A percentile compares a stretch with the other conserved stretches of the same genome.
Evolutionary conservation across 2,888 invertebrate genomes (phyloP).

Genomic region (Leptinotarsa tumamoca): DNA sequence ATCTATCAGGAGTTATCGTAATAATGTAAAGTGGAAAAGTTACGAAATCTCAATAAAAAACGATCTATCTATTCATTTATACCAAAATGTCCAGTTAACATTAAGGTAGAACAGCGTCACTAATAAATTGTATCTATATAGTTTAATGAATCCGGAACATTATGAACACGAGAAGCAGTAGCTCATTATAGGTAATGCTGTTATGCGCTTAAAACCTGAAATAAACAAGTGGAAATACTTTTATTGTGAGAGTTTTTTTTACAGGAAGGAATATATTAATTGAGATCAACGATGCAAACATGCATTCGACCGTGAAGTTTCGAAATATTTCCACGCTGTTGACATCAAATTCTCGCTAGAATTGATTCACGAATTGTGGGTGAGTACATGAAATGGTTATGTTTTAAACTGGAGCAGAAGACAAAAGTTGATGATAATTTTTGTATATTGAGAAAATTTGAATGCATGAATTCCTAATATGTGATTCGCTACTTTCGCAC

Average conservation of each 20-base stretch:
- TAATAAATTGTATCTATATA: background rate
- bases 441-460: too few relatives aligned
- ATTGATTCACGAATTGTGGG: background rate
- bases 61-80: too few relatives aligned
- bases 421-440: too few relatives aligned
- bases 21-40: too few relatives aligned
- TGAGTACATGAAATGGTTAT: background rate
- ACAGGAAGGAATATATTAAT: slow-evolving; percentile 22
- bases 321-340: background rate
- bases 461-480: too few relatives aligned
- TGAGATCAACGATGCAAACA: slow-evolving; percentile 11
- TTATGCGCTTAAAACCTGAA: slow-evolving; percentile 18
- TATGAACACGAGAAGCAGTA: slow-evolving; percentile 11
- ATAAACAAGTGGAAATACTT: slow-evolving; percentile 8
- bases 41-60: too few relatives aligned
- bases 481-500: too few relatives aligned
- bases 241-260: slow-evolving; percentile 12
- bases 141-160: slow-evolving; percentile 10
- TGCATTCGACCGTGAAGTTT: background rate
- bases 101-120: background rate
- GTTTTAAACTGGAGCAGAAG: too few relatives aligned
- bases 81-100: too few relatives aligned
- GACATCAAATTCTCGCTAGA: background rate
- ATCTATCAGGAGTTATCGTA: too few relatives aligned
- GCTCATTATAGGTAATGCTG: slow-evolving; percentile 10